phyloP scores from a whole-genome alignment of 2,888 invertebrate genomes.

The Rotaria sp. region DNA sequence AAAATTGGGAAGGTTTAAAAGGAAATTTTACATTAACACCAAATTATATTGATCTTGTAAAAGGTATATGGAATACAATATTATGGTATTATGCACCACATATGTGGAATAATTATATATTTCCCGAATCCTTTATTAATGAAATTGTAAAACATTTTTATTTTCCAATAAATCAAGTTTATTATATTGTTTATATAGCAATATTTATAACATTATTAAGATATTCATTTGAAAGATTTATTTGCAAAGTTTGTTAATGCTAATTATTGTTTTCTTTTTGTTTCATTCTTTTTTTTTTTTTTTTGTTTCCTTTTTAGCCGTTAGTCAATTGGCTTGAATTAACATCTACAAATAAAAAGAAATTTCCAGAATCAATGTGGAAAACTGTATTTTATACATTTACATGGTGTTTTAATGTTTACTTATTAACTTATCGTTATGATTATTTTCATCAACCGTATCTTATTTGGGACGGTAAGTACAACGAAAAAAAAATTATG shows the following conservation, averaged over 20 bases:
- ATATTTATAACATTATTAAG: conserved; percentile 36
- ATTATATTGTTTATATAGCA: conserved; percentile 31
- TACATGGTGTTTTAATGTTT: conserved; percentile 50
- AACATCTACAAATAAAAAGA: conserved; percentile 45
- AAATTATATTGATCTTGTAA: conserved; percentile 33
- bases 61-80: conserved; percentile 36
- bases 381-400: conserved; percentile 53
- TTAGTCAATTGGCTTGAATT: conserved; percentile 46
- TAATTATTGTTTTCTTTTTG: background rate
- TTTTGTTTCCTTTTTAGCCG: conserved; percentile 45
- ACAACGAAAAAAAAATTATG: background rate
- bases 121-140: conserved; percentile 35
- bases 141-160: conserved; percentile 32
- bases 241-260: conserved; percentile 30
- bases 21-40: conserved; percentile 31
- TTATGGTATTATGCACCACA: conserved; percentile 36
- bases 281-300: background rate
- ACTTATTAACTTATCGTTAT: conserved; percentile 49
- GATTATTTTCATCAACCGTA: conserved; percentile 45
- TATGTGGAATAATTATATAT: conserved; percentile 35
- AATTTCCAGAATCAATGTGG: conserved; percentile 56
- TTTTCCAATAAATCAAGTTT: conserved; percentile 33
- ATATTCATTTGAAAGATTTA: conserved; percentile 26
- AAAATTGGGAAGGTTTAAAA: background rate
- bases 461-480: conserved; percentile 39